These are phyloP conservation scores for Cacatua alba DNA, from an alignment of 2,113 vertebrate species.

Conservation along the genomic window DNA sequence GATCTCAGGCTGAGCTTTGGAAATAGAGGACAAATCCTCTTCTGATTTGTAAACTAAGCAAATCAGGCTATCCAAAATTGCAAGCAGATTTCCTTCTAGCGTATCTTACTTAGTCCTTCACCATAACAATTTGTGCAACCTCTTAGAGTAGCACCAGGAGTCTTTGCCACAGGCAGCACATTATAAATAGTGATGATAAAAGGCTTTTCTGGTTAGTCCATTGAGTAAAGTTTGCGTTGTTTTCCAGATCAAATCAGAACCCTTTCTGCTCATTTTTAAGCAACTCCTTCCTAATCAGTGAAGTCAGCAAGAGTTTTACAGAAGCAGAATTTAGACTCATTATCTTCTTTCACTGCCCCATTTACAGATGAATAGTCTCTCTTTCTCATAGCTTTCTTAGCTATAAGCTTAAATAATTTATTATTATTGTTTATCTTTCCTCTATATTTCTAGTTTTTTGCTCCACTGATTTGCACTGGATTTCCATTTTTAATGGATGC, in stretches of 20 bases:
- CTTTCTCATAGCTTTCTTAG: background rate
- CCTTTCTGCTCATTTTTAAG: background rate
- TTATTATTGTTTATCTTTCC: conserved; percentile 7
- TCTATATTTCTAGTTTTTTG: background rate
- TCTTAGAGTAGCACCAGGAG: background rate
- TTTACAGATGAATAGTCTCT: background rate
- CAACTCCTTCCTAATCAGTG: background rate
- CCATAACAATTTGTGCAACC: background rate
- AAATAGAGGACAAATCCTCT: background rate
- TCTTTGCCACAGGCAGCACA: background rate
- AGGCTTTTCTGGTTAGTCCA: background rate
- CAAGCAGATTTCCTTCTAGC: background rate
- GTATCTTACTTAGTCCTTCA: background rate
- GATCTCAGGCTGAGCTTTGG: background rate
- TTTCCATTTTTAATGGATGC: conserved; percentile 40
- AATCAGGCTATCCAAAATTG: background rate
- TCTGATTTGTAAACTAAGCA: background rate
- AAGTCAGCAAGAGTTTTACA: background rate
- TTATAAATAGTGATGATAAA: background rate
- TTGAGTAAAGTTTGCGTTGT: background rate
- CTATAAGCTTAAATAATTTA: conserved; percentile 5
- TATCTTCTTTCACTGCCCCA: background rate
- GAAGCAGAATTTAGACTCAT: background rate
- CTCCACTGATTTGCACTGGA: background rate
- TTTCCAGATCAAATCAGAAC: background rate